A percentile compares a stretch with the other conserved stretches of the same genome.
Evolutionary conservation across 37 sponge, comb jelly and placozoan species (phyloP).

Genomic region (Beroe ovata): DNA sequence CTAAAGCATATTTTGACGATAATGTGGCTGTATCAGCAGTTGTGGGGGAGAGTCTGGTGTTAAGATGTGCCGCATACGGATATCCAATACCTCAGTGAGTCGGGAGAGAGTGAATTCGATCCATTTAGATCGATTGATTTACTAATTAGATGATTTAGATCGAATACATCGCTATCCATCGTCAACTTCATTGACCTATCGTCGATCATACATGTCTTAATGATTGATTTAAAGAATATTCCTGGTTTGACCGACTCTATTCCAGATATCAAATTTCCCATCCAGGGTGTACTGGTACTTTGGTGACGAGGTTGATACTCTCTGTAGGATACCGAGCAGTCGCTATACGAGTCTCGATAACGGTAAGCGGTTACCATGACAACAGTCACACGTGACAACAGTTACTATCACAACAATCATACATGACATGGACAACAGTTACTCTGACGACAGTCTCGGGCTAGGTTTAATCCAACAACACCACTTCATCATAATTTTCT

Average conservation of each 20-base stretch:
- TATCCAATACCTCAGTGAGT: conserved; percentile 29
- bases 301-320: conserved; percentile 16
- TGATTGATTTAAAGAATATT: too few species aligned
- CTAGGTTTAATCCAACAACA: too few species aligned
- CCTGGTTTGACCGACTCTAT: too few species aligned
- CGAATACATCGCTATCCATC: too few species aligned
- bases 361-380: neutral
- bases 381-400: neutral
- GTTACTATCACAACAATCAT: neutral
- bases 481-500: too few species aligned
- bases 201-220: too few species aligned
- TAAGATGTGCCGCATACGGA: conserved; percentile 52
- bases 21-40: neutral
- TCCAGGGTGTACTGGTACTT: conserved; percentile 42
- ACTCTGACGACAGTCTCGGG: too few species aligned
- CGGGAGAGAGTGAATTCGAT: too few species aligned
- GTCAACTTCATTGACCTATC: too few species aligned
- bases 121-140: too few species aligned
- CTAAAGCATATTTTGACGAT: conserved; percentile 29
- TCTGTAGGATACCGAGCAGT: conserved; percentile 53
- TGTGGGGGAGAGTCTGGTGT: neutral
- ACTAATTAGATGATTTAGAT: too few species aligned
- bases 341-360: conserved; percentile 17
- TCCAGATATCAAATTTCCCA: neutral
- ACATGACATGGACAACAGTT: neutral